Base-by-base conservation (phyloP, 2,797 vertebrate species). In the Poeciliopsis infans region DNA sequence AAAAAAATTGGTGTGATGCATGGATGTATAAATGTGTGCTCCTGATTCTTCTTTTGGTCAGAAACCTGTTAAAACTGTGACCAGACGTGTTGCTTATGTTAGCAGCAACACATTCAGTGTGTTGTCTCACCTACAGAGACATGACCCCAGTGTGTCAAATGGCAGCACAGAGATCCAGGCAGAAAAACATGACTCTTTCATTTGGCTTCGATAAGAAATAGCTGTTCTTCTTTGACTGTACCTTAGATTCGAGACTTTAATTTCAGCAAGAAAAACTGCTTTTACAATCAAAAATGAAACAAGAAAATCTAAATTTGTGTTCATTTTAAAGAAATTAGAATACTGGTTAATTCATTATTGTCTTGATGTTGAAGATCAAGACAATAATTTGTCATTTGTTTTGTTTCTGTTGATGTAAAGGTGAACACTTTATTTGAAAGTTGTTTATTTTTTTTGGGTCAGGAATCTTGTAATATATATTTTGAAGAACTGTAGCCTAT, bases 81-180 rank as follows among this genome's bases (percentile, higher is more conserved):
- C 66, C 20, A 69, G 66, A 41, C 0, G 39, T 69, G 39, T 69
- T 69, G 66, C 39, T 69, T 69, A 43, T 69, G 66, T 43, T 69
- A 41, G 66, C 66, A 69, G 23, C 20, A n/a, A 69, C 66, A 69
- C 66, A 69, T 69, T 12, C 3, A 43, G 66, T 69, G 66, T 69
- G 36, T 69, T 69, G 20, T 39, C 66, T 41, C 39, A 43, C 66
- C 33, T 25, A 43, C 20, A 43, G 66, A 43, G 39, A 41, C 36
- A 41, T 68, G 36, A 68, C 66, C 39, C 20, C 39, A 43, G 66
- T 15, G 23, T 41, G 23, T 41, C 39, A 43, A n/a, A 12, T 6
- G 23, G 66, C 39, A 41, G 20, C 23, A 43, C 64, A 41, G 36
- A 41, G 66, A 68, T 43, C 11, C 66, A 43, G 39, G 39, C 8